phyloP scores from a whole-genome alignment of 1,140 invertebrate genomes.

The Bacillus rossius region DNA sequence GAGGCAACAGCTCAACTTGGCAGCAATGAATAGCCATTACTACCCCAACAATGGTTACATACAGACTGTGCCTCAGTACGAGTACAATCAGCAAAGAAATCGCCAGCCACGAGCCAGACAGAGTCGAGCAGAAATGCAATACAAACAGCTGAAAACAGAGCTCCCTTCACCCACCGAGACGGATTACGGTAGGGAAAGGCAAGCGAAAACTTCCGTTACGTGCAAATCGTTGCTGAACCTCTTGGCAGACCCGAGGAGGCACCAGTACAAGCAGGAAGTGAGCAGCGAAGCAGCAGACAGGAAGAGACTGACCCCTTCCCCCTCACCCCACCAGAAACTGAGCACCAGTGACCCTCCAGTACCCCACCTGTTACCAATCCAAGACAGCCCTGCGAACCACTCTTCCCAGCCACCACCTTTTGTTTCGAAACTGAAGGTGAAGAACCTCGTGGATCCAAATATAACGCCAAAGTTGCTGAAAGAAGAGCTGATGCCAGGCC shows the following conservation, averaged over 20 bases:
- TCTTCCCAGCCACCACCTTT: slow-evolving; percentile 26
- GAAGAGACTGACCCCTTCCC: not conserved
- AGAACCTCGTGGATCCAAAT: slow-evolving; percentile 40
- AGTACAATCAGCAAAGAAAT: slow-evolving; percentile 6
- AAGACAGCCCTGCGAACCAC: not conserved
- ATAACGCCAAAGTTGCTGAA: slow-evolving; percentile 29
- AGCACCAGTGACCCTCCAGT: not conserved
- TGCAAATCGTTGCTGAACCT: slow-evolving; percentile 54
- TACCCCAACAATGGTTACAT: slow-evolving; percentile 13
- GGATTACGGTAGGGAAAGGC: slow-evolving; percentile 30
- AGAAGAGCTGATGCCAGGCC: slow-evolving; percentile 14
- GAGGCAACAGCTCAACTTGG: slow-evolving; percentile 17
- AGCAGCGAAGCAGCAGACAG: not conserved
- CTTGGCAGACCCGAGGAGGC: not conserved
- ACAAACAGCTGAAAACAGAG: slow-evolving; percentile 1
- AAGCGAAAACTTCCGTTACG: slow-evolving; percentile 47
- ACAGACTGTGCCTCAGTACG: slow-evolving; percentile 10
- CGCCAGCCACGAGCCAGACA: slow-evolving; percentile 18
- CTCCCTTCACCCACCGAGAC: slow-evolving; percentile 18
- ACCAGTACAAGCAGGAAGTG: no score
- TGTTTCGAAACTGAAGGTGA: slow-evolving; percentile 40
- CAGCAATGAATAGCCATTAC: slow-evolving; percentile 16
- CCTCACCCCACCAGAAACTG: not conserved
- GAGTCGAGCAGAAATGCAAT: not conserved
- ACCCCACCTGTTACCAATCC: not conserved